Evolutionary conservation across 2,113 vertebrate species (phyloP).

Genomic region (Otolemur garnettii): DNA sequence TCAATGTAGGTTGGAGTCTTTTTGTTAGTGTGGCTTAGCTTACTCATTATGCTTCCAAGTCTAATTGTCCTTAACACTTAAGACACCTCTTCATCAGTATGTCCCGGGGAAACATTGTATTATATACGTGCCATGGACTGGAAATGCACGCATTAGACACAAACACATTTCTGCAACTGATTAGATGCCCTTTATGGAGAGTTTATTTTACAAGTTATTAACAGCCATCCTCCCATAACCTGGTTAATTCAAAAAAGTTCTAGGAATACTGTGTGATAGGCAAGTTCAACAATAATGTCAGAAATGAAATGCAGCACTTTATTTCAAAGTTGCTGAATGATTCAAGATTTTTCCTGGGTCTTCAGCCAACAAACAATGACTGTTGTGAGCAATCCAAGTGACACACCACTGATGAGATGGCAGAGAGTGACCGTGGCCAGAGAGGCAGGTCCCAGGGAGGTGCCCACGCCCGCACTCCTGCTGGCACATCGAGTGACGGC

Average conservation of each 20-base stretch:
- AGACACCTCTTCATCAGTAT: background rate
- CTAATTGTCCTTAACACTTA: background rate
- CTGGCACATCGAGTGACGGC: too few species aligned
- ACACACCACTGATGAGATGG: background rate
- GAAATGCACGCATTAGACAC: background rate
- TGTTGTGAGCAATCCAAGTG: background rate
- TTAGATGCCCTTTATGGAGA: background rate
- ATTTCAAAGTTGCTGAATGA: slow-evolving; percentile 9
- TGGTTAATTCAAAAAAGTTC: slow-evolving; percentile 2
- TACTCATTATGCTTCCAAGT: background rate
- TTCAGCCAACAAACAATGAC: background rate
- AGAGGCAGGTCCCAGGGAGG: background rate
- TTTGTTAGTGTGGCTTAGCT: background rate
- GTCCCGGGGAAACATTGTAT: background rate
- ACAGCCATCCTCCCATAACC: background rate
- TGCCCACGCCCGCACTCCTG: background rate
- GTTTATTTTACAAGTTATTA: background rate
- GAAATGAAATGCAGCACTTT: background rate
- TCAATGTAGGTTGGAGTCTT: background rate
- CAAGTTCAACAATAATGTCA: background rate
- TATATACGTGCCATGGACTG: background rate
- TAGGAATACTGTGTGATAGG: background rate
- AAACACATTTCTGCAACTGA: background rate
- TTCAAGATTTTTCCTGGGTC: background rate
- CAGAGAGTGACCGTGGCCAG: background rate